Base-by-base conservation (phyloP, 1,140 invertebrate genomes). In the Gryllus bimaculatus region DNA sequence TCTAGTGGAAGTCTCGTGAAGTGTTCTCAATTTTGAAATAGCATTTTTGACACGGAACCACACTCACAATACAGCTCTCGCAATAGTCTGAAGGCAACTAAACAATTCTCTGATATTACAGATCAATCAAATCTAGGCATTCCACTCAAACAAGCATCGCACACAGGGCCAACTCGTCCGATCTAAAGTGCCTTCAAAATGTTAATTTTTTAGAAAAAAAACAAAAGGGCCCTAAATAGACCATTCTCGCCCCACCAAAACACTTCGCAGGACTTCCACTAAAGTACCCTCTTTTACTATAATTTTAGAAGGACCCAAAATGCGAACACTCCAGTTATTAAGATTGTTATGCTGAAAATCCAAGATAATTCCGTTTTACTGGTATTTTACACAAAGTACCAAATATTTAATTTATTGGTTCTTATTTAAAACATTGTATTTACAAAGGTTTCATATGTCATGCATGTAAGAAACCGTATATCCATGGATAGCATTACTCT, bases 21-120 rank as follows among this genome's bases (percentile, higher is more conserved):
- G 80, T 80, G 87, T 88, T 90, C 89, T 90, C 89, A 90, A 89
- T 87, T 87, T 88, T 88, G 88, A 89, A 90, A 90, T 90, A 90
- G 89, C 88, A 88, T 89, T 88, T 80, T 87, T 85, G 86, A 87
- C 86, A 86, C 15, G 74, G 85, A 89, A 88, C 87, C 89, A 90
- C 86, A 89, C 79, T 66, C 54, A 82, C 80, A 81, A 79, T 80
- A 78, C 80, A 81, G 80, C 74, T 39, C 79, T 80, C 20, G 79
- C 83, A 83, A 83, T 83, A 83, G 83, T 81, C 83, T 83, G 83
- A 83, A 83, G 83, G 83, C 83, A 83, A 83, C 82, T 83, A 75
- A 74, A 74, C 81, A 82, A 83, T 80, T 82, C 80, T 80, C 78
- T 81, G 66, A 82, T 79, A 78, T 81, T 81, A 81, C 81, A 82